These are phyloP conservation scores for Apocheima hispidaria DNA, from an alignment of 2,888 invertebrate genomes.

Conservation along the genomic window DNA sequence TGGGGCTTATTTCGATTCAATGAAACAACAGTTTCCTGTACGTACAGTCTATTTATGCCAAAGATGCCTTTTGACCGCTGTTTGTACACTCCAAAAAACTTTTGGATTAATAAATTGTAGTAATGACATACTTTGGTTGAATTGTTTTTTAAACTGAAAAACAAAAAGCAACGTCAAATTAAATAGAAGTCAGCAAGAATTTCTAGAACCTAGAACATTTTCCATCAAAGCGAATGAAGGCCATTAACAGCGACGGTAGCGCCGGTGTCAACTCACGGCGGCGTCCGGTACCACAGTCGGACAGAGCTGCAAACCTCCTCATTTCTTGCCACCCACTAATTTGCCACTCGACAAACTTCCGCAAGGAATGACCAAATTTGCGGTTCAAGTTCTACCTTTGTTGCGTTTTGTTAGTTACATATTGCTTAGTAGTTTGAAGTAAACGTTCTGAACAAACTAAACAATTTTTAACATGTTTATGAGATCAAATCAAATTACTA, in stretches of 20 bases:
- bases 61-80: too few relatives aligned
- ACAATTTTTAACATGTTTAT: constrained; percentile 1
- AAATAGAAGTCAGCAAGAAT: too few relatives aligned
- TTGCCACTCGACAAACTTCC: constrained; percentile 68
- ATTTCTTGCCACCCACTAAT: constrained; percentile 69
- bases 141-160: too few relatives aligned
- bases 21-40: too few relatives aligned
- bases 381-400: constrained; percentile 52
- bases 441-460: not conserved
- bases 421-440: constrained; percentile 21
- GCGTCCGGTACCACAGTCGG: constrained; percentile 18
- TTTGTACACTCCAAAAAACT: too few relatives aligned
- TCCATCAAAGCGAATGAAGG: not conserved
- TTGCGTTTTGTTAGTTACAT: constrained; percentile 32
- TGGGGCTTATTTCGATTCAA: too few relatives aligned
- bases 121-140: too few relatives aligned
- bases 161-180: too few relatives aligned
- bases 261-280: not conserved
- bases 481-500: not conserved
- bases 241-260: constrained; percentile 20
- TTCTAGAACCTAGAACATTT: not conserved
- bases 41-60: too few relatives aligned
- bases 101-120: too few relatives aligned
- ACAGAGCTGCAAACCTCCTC: constrained; percentile 48
- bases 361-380: constrained; percentile 59